A percentile compares a stretch with the other conserved stretches of the same genome.
phyloP scores from a whole-genome alignment of 2,888 invertebrate genomes.

The Spicauda simplicius region DNA sequence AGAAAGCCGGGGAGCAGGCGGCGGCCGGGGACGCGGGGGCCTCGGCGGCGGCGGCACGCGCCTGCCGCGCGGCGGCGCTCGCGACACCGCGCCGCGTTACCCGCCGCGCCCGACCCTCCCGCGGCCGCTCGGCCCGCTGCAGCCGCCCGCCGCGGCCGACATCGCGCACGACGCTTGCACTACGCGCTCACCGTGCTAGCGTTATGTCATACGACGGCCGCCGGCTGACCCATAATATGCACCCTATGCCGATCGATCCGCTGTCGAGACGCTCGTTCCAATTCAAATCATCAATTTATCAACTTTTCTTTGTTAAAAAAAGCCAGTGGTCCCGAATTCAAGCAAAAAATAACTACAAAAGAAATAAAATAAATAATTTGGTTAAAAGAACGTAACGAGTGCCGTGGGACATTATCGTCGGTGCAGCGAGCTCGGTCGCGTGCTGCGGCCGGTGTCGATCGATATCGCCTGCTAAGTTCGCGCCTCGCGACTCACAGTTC shows the following conservation, averaged over 20 bases:
- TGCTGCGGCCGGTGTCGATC: slow-evolving; percentile 71
- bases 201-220: slow-evolving; percentile 3
- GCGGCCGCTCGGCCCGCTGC: slow-evolving; percentile 53
- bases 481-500: slow-evolving; percentile 62
- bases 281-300: background rate
- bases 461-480: slow-evolving; percentile 77
- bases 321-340: background rate
- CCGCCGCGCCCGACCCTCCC: slow-evolving; percentile 62
- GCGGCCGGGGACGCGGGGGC: slow-evolving; percentile 48
- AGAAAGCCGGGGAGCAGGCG: slow-evolving; percentile 76
- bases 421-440: slow-evolving; percentile 76
- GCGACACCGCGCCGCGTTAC: slow-evolving; percentile 54
- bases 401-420: slow-evolving; percentile 50
- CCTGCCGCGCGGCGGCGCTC: slow-evolving; percentile 76
- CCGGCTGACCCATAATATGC: slow-evolving; percentile 18
- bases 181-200: background rate
- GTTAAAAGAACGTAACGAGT: slow-evolving; percentile 39
- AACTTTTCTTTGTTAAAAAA: background rate
- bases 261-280: background rate
- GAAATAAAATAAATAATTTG: slow-evolving; percentile 11
- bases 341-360: background rate
- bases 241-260: background rate
- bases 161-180: slow-evolving; percentile 39
- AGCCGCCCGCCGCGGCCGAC: slow-evolving; percentile 49
- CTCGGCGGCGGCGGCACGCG: slow-evolving; percentile 68